phyloP scores from a whole-genome alignment of 2,888 invertebrate genomes.

The Gastracanthus pulcherrimus region DNA sequence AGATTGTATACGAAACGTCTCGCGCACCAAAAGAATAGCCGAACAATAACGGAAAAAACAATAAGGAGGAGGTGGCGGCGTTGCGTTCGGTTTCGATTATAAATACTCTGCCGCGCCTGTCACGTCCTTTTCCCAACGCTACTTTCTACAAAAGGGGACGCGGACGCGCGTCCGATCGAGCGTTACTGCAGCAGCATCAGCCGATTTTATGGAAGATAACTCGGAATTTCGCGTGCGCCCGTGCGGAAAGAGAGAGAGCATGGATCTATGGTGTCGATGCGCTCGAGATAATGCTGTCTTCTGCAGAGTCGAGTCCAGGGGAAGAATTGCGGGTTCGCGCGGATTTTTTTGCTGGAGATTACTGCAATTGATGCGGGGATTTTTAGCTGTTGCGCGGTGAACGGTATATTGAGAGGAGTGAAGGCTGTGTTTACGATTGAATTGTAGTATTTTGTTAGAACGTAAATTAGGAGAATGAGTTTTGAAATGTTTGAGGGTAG shows the following conservation, averaged over 20 bases:
- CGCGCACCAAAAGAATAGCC: not conserved
- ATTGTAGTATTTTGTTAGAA: too few species aligned
- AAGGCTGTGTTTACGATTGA: too few species aligned
- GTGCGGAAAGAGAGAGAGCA: not conserved
- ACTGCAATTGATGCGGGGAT: too few species aligned
- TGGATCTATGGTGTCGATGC: not conserved
- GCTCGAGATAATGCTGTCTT: not conserved
- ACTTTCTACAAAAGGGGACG: slow-evolving; percentile 12
- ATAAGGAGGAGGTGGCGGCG: not conserved
- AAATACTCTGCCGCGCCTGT: not conserved
- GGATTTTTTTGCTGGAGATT: too few species aligned
- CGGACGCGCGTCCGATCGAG: slow-evolving; percentile 28
- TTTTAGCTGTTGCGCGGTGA: too few species aligned
- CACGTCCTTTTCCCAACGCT: not conserved
- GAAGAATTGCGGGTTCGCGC: not conserved
- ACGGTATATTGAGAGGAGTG: too few species aligned
- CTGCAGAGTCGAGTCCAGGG: not conserved
- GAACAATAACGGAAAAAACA: not conserved
- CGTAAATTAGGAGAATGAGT: too few species aligned
- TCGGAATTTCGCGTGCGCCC: slow-evolving; percentile 18
- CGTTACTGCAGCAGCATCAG: not conserved
- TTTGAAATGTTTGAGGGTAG: too few species aligned
- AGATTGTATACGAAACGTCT: too few species aligned
- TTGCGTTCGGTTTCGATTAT: slow-evolving; percentile 12
- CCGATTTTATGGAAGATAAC: slow-evolving; percentile 34